phyloP scores from a whole-genome alignment of 2,888 invertebrate species.

The Gastracanthus pulcherrimus region DNA sequence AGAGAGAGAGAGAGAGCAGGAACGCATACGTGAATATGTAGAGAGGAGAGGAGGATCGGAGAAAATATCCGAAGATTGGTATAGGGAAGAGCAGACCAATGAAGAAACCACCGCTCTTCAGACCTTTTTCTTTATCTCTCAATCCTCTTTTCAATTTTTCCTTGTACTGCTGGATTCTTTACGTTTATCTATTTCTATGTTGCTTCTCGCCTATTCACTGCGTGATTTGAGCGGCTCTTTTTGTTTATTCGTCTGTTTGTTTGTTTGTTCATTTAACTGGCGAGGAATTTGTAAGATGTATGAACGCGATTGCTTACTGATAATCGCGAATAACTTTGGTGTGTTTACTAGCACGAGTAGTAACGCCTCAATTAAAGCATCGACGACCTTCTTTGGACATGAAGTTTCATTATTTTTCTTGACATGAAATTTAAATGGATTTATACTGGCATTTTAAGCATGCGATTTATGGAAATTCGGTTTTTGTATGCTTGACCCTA shows the following conservation, averaged over 20 bases:
- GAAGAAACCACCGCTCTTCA: not conserved
- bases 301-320: conserved; percentile 4
- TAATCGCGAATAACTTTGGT: conserved; percentile 21
- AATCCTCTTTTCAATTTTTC: conserved; percentile 20
- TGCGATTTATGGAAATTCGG: too few relatives aligned
- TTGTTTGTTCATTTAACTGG: not conserved
- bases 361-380: not conserved
- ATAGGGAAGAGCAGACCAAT: not conserved
- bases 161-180: not conserved
- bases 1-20: conserved; percentile 36
- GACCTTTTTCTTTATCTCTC: conserved; percentile 21
- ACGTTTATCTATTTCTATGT: too few relatives aligned
- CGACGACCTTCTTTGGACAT: not conserved
- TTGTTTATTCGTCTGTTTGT: not conserved
- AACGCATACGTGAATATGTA: conserved; percentile 12
- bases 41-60: not conserved
- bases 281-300: not conserved
- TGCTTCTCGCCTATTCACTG: too few relatives aligned
- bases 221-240: not conserved
- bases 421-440: too few relatives aligned
- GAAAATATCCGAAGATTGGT: conserved; percentile 43
- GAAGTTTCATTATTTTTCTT: not conserved
- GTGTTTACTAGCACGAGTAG: not conserved
- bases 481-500: too few relatives aligned
- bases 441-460: too few relatives aligned